These are phyloP conservation scores for Danio rerio DNA, from an alignment of 2,113 vertebrate species.

Conservation along the genomic window DNA sequence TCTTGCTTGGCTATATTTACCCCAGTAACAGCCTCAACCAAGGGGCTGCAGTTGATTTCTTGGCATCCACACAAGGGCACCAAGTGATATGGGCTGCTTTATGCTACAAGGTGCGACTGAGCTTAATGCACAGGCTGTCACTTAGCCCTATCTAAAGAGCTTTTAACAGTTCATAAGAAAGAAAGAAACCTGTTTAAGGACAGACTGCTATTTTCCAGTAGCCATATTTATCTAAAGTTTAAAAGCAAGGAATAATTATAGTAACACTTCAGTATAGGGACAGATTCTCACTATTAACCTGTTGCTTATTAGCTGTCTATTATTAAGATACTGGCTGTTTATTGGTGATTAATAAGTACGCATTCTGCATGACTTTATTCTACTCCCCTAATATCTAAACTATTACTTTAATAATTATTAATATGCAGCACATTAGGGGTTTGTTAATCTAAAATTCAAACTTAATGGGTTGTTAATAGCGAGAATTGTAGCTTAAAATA, in stretches of 20 bases:
- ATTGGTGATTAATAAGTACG: too few relatives aligned
- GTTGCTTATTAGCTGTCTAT: too few relatives aligned
- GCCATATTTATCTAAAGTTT: not conserved
- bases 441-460: not conserved
- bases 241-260: not conserved
- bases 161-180: slow-evolving; percentile 30
- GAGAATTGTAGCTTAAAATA: too few relatives aligned
- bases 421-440: too few relatives aligned
- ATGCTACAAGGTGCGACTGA: slow-evolving; percentile 37
- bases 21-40: slow-evolving; percentile 29
- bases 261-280: too few relatives aligned
- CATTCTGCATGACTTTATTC: too few relatives aligned
- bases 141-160: slow-evolving; percentile 11
- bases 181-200: not conserved
- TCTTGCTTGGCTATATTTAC: slow-evolving; percentile 47
- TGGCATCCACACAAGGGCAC: slow-evolving; percentile 21
- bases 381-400: too few relatives aligned
- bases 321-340: too few relatives aligned
- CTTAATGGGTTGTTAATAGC: not conserved
- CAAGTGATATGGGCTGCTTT: not conserved
- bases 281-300: too few relatives aligned
- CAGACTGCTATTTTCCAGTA: not conserved
- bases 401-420: too few relatives aligned
- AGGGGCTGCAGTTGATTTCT: not conserved
- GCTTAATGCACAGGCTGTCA: slow-evolving; percentile 37